These are phyloP conservation scores for Alsophila aescularia DNA, from an alignment of 2,888 invertebrate species.

Conservation along the genomic window DNA sequence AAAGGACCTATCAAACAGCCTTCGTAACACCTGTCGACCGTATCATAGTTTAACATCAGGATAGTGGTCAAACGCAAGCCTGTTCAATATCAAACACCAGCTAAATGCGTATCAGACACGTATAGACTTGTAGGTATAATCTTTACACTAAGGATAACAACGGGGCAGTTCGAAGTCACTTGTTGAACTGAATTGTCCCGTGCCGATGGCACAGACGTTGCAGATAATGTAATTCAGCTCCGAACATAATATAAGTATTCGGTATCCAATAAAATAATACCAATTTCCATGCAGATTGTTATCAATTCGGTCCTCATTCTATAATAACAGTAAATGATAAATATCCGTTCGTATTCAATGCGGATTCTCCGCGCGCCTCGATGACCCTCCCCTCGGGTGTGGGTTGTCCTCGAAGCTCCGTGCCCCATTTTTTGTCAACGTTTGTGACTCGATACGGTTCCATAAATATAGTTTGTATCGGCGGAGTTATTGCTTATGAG, in stretches of 20 bases:
- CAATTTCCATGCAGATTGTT: constrained; percentile 5
- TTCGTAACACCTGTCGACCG: too few relatives aligned
- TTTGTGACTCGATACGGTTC: constrained; percentile 18
- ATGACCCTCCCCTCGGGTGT: constrained; percentile 55
- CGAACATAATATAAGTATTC: neutral
- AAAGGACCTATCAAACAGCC: too few relatives aligned
- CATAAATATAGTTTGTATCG: constrained; percentile 20
- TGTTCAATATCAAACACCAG: too few relatives aligned
- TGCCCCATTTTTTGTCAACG: constrained; percentile 33
- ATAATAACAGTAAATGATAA: constrained; percentile 51
- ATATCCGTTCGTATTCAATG: constrained; percentile 59
- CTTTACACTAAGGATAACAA: too few relatives aligned
- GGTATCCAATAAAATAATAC: neutral
- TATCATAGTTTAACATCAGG: too few relatives aligned
- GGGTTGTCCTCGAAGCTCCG: constrained; percentile 59
- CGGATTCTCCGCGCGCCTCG: constrained; percentile 60
- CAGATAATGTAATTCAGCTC: neutral
- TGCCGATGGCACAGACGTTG: too few relatives aligned
- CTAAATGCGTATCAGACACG: too few relatives aligned
- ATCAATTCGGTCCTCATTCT: constrained; percentile 11
- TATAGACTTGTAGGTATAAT: too few relatives aligned
- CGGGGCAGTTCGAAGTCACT: too few relatives aligned
- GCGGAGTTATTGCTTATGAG: constrained; percentile 20
- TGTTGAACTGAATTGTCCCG: too few relatives aligned
- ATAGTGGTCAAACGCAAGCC: too few relatives aligned